Evolutionary conservation across 1,140 invertebrate species (phyloP).

Genomic region (Zaprionus taronus): DNA sequence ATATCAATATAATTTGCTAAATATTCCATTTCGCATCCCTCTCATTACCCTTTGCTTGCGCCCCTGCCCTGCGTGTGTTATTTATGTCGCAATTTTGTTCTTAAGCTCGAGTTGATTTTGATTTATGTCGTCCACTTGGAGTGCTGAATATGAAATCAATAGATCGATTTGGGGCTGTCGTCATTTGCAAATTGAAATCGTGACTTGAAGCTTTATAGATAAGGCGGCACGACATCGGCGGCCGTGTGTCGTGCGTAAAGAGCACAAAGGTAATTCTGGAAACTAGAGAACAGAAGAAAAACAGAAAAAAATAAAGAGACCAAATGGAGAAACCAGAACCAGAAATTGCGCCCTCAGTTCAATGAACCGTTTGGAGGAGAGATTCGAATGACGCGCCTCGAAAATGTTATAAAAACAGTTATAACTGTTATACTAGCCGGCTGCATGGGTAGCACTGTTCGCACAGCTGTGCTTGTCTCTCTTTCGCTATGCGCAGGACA

Average conservation of each 20-base stretch:
- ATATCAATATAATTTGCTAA: background rate
- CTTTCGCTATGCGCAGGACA: constrained; percentile 52
- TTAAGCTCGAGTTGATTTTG: constrained; percentile 60
- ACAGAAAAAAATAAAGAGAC: background rate
- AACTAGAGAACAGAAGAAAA: background rate
- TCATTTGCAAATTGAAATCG: constrained; percentile 78
- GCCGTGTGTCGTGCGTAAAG: constrained; percentile 18
- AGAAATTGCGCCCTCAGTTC: constrained; percentile 31
- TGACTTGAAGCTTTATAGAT: constrained; percentile 76
- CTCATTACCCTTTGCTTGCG: background rate
- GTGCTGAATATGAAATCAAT: constrained; percentile 82
- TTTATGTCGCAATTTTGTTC: constrained; percentile 65
- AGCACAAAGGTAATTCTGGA: constrained; percentile 42
- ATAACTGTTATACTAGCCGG: constrained; percentile 5
- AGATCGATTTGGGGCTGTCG: constrained; percentile 72
- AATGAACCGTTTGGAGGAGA: constrained; percentile 45
- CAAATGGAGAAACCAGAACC: constrained; percentile 13
- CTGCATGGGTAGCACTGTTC: constrained; percentile 42
- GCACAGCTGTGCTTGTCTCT: constrained; percentile 26
- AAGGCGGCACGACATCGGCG: constrained; percentile 36
- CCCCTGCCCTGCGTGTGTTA: constrained; percentile 41
- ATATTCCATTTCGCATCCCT: background rate
- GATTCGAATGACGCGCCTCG: background rate
- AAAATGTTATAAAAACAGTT: background rate
- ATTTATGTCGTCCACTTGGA: constrained; percentile 81